A percentile compares a stretch with the other conserved stretches of the same genome.
Evolutionary conservation across 1,140 invertebrate species (phyloP).

Genomic region (Drosophila willistoni): DNA sequence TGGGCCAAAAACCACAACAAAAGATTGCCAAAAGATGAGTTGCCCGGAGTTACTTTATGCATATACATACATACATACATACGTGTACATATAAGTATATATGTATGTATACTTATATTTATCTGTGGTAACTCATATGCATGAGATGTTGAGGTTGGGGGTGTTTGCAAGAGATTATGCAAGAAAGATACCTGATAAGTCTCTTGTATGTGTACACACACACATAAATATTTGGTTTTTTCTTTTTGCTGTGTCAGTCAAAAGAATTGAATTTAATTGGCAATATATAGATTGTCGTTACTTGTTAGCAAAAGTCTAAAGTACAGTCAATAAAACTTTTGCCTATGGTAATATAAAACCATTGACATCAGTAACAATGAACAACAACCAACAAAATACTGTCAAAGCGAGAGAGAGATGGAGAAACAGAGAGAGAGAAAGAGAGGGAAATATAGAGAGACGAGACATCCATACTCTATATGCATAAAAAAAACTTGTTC

Average conservation of each 20-base stretch:
- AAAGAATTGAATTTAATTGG: slow-evolving; percentile 8
- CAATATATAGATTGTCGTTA: neutral
- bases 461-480: neutral
- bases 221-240: neutral
- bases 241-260: neutral
- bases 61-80: too few relatives aligned
- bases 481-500: slow-evolving; percentile 3
- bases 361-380: neutral
- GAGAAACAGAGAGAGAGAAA: neutral
- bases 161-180: neutral
- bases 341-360: neutral
- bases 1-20: slow-evolving; percentile 1
- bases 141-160: neutral
- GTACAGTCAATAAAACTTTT: slow-evolving; percentile 2
- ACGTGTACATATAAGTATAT: too few relatives aligned
- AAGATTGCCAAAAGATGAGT: slow-evolving; percentile 14
- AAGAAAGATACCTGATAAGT: neutral
- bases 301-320: neutral
- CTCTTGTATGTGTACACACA: neutral
- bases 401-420: neutral
- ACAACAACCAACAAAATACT: slow-evolving; percentile 3
- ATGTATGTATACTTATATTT: too few relatives aligned
- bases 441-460: neutral
- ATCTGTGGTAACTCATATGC: neutral
- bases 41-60: neutral